Evolutionary conservation across 2,797 vertebrate species (phyloP).

Genomic region (Craterocephalus amniculus): DNA sequence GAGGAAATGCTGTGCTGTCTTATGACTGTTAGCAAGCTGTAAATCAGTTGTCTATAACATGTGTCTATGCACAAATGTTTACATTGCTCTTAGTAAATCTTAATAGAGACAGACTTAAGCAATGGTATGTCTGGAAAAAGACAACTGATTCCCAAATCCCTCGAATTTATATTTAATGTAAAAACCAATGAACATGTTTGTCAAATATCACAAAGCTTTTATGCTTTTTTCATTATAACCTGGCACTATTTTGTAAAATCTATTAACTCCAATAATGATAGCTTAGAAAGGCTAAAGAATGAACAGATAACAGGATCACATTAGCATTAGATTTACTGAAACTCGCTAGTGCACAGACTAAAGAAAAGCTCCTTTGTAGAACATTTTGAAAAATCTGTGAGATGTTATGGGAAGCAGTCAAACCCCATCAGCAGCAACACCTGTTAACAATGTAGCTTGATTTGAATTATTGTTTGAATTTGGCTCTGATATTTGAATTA

Average conservation of each 20-base stretch:
- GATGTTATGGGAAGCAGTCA: background rate
- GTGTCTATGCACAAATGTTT: no score
- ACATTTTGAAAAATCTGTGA: background rate
- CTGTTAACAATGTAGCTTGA: background rate
- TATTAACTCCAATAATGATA: background rate
- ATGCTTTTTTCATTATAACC: background rate
- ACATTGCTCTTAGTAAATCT: background rate
- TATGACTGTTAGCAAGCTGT: slow-evolving; percentile 38
- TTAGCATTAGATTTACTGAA: no score
- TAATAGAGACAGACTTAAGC: background rate
- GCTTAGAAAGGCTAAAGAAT: background rate
- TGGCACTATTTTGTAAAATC: background rate
- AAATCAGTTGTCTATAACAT: slow-evolving; percentile 26
- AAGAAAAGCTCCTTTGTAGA: background rate
- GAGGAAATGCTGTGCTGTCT: slow-evolving; percentile 38
- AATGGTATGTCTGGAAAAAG: background rate
- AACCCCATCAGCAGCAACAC: background rate
- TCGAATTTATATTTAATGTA: background rate
- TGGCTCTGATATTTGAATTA: no score
- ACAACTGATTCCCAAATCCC: background rate
- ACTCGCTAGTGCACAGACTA: background rate
- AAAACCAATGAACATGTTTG: background rate
- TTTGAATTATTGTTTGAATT: slow-evolving; percentile 6
- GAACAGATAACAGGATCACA: background rate
- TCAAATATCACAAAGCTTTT: no score